Conservation (phyloP, 2,113 vertebrate genomes). For the Oncorhynchus nerka region DNA sequence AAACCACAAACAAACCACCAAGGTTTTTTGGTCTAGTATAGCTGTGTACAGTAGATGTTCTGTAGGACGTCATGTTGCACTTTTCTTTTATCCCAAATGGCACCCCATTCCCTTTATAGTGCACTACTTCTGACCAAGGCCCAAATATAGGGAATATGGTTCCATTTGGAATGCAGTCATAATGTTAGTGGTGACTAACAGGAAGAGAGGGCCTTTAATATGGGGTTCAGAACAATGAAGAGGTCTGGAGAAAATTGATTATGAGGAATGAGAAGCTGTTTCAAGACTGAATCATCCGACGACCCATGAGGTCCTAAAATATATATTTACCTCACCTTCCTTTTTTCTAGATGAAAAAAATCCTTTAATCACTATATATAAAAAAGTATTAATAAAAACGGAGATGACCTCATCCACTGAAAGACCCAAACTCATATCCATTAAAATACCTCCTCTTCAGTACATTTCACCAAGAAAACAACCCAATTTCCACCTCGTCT, state of each 20-base stretch:
- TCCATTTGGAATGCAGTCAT: no score
- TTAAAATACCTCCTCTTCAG: constrained; percentile 7
- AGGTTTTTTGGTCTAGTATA: neutral
- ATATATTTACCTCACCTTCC: neutral
- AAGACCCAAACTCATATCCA: neutral
- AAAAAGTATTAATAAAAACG: neutral
- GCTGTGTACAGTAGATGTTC: neutral
- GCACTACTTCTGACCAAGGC: no score
- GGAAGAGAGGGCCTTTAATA: no score
- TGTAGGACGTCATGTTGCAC: no score
- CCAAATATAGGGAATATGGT: no score
- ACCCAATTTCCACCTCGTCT: constrained; percentile 21
- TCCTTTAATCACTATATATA: neutral
- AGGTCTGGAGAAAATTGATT: no score
- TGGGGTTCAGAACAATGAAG: no score
- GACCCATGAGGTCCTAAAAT: constrained; percentile 28
- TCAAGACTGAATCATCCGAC: constrained; percentile 48
- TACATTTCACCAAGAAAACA: constrained; percentile 20
- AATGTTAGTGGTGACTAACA: no score
- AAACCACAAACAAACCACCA: neutral
- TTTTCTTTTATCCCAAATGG: no score
- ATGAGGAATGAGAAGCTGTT: constrained; percentile 11
- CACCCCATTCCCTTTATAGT: no score
- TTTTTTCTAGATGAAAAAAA: constrained; percentile 1
- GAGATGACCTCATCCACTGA: constrained; percentile 29